Conservation (phyloP, 1,140 invertebrate genomes). For the Saccostrea echinata region DNA sequence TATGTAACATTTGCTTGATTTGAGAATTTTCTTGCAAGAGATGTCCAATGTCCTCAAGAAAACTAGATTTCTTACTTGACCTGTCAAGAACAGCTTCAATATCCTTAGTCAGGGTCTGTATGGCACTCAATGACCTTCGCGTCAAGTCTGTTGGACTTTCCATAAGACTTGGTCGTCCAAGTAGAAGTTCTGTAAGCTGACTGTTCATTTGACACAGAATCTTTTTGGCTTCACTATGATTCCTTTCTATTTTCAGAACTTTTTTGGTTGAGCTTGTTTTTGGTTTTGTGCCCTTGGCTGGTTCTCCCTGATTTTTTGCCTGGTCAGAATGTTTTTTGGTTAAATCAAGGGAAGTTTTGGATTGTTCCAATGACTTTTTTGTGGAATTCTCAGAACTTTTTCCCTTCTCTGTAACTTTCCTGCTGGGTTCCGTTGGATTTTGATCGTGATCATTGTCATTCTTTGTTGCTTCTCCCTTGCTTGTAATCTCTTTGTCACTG, state of each 20-base stretch:
- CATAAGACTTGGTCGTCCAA: not conserved
- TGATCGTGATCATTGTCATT: not conserved
- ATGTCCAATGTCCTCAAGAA: not conserved
- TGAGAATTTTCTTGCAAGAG: not conserved
- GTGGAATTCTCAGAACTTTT: not conserved
- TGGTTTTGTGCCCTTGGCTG: slow-evolving; percentile 10
- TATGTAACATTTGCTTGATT: not conserved
- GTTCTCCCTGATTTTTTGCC: not conserved
- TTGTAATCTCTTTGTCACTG: not conserved
- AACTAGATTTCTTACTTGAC: not conserved
- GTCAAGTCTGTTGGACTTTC: slow-evolving; percentile 2
- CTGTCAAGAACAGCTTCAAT: not conserved
- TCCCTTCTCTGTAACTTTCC: not conserved
- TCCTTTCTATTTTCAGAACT: not conserved
- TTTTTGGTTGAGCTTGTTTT: not conserved
- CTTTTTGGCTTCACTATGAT: slow-evolving; percentile 6
- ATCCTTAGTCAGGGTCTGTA: not conserved
- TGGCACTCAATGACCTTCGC: not conserved
- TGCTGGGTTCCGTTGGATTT: not conserved
- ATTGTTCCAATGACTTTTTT: not conserved
- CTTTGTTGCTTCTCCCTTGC: not conserved
- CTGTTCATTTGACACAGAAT: slow-evolving; percentile 19
- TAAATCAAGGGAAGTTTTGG: not conserved
- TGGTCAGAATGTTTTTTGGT: slow-evolving; percentile 6
- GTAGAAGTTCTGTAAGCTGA: not conserved